Evolutionary conservation across 2,113 vertebrate species (phyloP).

Genomic region (Helogale parvula): DNA sequence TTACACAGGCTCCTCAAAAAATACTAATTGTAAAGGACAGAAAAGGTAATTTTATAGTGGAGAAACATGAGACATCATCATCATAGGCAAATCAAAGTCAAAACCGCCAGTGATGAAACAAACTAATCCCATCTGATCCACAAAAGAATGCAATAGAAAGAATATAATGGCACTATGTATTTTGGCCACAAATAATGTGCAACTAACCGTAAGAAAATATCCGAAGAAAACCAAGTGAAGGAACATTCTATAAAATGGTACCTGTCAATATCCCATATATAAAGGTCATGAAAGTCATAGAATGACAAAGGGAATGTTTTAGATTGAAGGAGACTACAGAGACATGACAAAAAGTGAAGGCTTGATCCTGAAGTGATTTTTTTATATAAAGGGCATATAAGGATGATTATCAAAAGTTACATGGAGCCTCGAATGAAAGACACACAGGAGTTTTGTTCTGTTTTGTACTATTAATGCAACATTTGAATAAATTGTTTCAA

Average conservation of each 20-base stretch:
- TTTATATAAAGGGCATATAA: neutral
- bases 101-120: neutral
- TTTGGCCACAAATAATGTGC: neutral
- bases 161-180: neutral
- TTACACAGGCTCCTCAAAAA: neutral
- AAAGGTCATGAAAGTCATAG: neutral
- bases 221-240: neutral
- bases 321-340: neutral
- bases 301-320: neutral
- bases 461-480: neutral
- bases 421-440: neutral
- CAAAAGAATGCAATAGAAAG: neutral
- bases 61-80: neutral
- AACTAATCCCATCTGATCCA: neutral
- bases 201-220: neutral
- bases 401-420: neutral
- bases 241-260: neutral
- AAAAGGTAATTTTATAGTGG: neutral
- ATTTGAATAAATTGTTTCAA: neutral
- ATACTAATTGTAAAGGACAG: neutral
- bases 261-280: neutral
- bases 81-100: neutral
- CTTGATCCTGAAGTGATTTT: neutral
- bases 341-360: neutral
- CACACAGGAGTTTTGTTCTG: neutral